Evolutionary conservation across 2,797 vertebrate genomes (phyloP).

Genomic region (Gadopsis bispinosus): DNA sequence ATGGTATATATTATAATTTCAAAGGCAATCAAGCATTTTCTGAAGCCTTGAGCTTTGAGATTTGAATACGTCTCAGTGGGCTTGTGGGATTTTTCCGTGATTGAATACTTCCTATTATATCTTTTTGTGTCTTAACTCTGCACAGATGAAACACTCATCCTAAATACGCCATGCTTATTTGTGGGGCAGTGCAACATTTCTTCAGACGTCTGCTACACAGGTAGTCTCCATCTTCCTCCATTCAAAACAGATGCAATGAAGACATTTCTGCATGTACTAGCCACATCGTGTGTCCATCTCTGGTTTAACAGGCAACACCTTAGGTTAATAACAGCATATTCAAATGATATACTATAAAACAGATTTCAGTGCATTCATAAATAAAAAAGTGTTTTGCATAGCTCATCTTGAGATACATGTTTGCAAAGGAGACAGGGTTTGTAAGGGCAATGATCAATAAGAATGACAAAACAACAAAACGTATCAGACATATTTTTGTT

Average conservation of each 20-base stretch:
- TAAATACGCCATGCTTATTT: not conserved
- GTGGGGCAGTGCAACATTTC: not conserved
- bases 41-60: not conserved
- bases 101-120: constrained; percentile 15
- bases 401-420: not conserved
- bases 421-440: not conserved
- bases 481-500: constrained; percentile 20
- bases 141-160: not conserved
- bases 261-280: not conserved
- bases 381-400: not conserved
- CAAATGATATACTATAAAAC: not conserved
- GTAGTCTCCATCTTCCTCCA: not conserved
- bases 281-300: not conserved
- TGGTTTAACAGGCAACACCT: not conserved
- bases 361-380: not conserved
- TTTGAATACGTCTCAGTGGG: constrained; percentile 3
- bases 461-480: constrained; percentile 17
- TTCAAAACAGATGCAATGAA: not conserved
- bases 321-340: not conserved
- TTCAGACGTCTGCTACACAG: not conserved
- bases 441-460: not conserved
- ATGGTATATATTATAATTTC: constrained; percentile 27
- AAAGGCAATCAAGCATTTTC: constrained; percentile 49
- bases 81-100: not conserved
- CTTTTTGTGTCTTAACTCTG: not conserved